Conservation (phyloP, 2,797 vertebrate species). For the Monodelphis domestica region DNA sequence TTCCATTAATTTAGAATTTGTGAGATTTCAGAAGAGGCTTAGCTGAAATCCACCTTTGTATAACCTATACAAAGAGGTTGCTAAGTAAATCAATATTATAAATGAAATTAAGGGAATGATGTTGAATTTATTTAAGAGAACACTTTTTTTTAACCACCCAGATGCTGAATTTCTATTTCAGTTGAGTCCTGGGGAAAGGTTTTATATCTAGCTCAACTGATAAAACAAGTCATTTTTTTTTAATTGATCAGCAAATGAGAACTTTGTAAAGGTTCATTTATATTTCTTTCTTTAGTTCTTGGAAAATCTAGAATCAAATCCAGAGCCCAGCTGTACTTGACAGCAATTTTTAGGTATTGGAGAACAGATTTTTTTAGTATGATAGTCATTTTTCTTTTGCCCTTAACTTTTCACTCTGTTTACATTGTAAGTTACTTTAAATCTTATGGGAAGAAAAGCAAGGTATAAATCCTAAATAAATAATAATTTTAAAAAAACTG, state of each 20-base stretch:
- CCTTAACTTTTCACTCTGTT: neutral
- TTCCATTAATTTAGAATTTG: neutral
- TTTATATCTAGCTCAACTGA: neutral
- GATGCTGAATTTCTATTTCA: conserved; percentile 31
- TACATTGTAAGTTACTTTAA: neutral
- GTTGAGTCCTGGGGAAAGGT: neutral
- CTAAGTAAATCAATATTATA: neutral
- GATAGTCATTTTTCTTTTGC: conserved; percentile 1
- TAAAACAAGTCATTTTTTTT: neutral
- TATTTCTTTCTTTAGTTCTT: conserved; percentile 15
- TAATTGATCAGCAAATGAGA: conserved; percentile 11
- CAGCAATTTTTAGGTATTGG: neutral
- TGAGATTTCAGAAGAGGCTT: neutral
- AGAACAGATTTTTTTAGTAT: neutral
- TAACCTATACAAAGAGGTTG: neutral
- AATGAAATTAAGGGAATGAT: neutral
- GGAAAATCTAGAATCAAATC: neutral
- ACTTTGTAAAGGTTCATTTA: neutral
- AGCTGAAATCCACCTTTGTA: neutral
- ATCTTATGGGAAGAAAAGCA: conserved; percentile 38
- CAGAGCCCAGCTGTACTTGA: neutral
- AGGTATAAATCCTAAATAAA: conserved; percentile 8
- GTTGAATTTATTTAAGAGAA: neutral
- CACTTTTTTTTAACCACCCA: neutral
- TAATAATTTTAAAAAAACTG: too few relatives aligned